Evolutionary conservation across 2,888 invertebrate genomes (phyloP), one percentile per base, ranked within the genome.

Genomic region (Empis stercorea): DNA sequence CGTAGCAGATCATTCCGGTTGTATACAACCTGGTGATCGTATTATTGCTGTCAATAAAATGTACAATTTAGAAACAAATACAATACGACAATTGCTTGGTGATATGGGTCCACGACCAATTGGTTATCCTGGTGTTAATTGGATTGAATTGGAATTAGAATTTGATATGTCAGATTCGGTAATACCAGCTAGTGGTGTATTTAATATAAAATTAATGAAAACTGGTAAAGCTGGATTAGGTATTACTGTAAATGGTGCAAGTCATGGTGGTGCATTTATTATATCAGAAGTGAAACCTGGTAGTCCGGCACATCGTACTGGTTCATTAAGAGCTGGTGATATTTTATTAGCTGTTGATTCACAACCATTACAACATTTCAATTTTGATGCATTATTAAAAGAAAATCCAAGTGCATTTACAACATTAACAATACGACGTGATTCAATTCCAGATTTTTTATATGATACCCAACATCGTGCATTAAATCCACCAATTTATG

Each of bases 91-190:
- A 50, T 53, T 70, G n/a, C 51, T 70, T 10, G 67, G 68, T 3
- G 68, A 67, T 16, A 48, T 59, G 39, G 56, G 57, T 5, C 49
- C 56, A 4, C 45, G 57, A 20, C 55, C 57, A 11, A 48, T 49
- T 4, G 50, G 52, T 20, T 77, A 78, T 57, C 75, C 73, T 47
- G 74, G 71, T 13, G 73, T 71, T 10, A 76, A 78, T 56, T 81
- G 84, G 71, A 75, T 92, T 37, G 82, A 82, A 40, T 64, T 94
- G 38, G 84, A 86, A 56, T 78, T 87, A 2, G 92, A 93, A 63
- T 93, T 93, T 66, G 89, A 87, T 69, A 88, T 93, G 65, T 86
- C 89, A 10, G 92, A 93, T 55, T 81, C 89, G 0, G 89, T 93
- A 40, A 87, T 92, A 53, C 91, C 93, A 2, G 84, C 87, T 6